Base-by-base conservation (phyloP, 2,888 invertebrate species). In the Cacoxenus indagator region DNA sequence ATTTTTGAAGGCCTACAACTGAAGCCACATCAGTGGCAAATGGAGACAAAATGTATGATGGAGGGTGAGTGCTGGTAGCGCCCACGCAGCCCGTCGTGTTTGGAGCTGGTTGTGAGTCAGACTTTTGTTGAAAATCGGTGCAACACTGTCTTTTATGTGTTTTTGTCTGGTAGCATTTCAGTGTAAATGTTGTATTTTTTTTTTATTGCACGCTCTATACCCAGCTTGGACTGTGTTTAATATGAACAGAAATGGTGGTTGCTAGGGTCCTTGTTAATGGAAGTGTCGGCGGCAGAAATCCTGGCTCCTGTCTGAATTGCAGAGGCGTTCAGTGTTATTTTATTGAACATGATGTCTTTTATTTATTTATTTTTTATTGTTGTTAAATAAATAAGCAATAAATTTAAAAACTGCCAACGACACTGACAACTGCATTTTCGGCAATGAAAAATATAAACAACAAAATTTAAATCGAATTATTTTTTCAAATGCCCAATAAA, bases 351-450 rank as follows among this genome's bases (percentile, higher is more conserved):
- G 54, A 67, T 71, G 54, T 43, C 62, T 65, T 45, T 19, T 64
- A 31, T 67, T 51, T 70, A 27, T 48, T 61, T 37, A 24, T 45
- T 57, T 62, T 65, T 62, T 76, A 75, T 81, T 76, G 75, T 81
- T 82, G 78, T 77, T 77, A 77, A 78, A 78, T 80, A 80, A 82
- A 82, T 80, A 82, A 80, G 78, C 78, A 81, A 82, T 80, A 82
- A 82, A 78, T 82, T 79, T 75, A 24, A 66, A 65, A 62, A 55
- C 3, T 48, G 64, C 65, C 65, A 37, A 62, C 66, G 51, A 66
- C 73, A 65, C 51, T 76, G 77, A 75, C 73, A 75, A 71, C 67
- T 73, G 72, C 76, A 76, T 62, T 27, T 57, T 43, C 24, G 31
- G 75, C 73, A 54, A 29, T 48, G 19, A 27, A 64, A 64, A 64